A percentile compares a stretch with the other conserved stretches of the same genome.
These are phyloP conservation scores for Puma concolor DNA, from an alignment of 2,113 vertebrate species.

Conservation along the genomic window DNA sequence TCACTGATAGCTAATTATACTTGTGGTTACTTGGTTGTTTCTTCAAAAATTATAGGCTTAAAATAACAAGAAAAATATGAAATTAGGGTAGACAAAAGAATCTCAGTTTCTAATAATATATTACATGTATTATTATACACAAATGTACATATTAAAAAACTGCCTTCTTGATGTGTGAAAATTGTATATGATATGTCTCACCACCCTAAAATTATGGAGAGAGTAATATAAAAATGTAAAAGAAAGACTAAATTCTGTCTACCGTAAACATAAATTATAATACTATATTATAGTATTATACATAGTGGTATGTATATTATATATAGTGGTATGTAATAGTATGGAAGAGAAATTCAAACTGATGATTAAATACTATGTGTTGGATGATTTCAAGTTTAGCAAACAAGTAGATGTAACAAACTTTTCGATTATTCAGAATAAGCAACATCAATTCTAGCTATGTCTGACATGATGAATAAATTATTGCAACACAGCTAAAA, in stretches of 20 bases:
- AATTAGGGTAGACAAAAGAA: neutral
- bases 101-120: neutral
- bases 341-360: neutral
- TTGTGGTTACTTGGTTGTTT: neutral
- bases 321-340: neutral
- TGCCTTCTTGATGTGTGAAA: neutral
- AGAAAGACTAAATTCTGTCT: neutral
- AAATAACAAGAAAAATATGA: neutral
- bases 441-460: neutral
- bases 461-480: neutral
- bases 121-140: neutral
- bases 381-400: neutral
- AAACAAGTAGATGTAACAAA: neutral
- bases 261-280: neutral
- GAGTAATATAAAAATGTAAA: neutral
- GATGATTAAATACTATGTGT: neutral
- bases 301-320: neutral
- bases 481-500: neutral
- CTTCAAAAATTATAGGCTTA: slow-evolving; percentile 3
- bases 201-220: neutral
- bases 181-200: neutral
- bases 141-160: neutral
- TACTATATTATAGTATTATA: neutral
- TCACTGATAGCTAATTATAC: slow-evolving; percentile 9
- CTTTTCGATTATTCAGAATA: neutral